A percentile compares a stretch with the other conserved stretches of the same genome.
Conservation (phyloP, 2,113 vertebrate species). For the Lycaon pictus region DNA sequence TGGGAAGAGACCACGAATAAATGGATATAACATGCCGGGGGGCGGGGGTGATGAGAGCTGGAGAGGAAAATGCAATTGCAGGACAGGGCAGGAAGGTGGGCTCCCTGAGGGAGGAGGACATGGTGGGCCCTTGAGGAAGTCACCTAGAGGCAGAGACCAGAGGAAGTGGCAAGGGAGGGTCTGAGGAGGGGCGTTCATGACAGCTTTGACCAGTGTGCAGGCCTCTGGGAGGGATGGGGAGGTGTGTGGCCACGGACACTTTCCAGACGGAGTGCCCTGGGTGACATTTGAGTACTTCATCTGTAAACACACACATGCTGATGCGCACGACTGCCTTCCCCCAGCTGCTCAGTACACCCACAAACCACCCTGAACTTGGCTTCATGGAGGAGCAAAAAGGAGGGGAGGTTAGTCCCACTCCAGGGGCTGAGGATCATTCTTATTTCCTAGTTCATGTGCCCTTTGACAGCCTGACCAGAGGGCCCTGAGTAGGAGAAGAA, state of each 20-base stretch:
- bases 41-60: not conserved
- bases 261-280: not conserved
- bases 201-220: not conserved
- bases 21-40: rapidly evolving
- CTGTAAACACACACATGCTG: not conserved
- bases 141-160: not conserved
- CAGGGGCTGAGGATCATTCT: rapidly evolving
- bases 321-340: rapidly evolving
- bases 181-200: rapidly evolving
- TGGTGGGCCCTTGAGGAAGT: not conserved
- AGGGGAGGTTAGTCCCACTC: rapidly evolving
- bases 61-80: rapidly evolving
- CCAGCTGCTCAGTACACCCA: rapidly evolving
- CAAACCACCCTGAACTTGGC: too few species aligned
- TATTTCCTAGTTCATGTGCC: too few species aligned
- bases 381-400: not conserved
- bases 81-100: not conserved
- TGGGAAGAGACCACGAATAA: rapidly evolving
- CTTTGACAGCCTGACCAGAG: rapidly evolving
- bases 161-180: rapidly evolving
- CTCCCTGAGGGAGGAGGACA: too few species aligned
- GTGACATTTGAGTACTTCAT: rapidly evolving
- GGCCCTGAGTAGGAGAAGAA: not conserved
- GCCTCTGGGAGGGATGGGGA: rapidly evolving
- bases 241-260: rapidly evolving